Evolutionary conservation across 2,888 invertebrate species (phyloP).

Genomic region (Gerris lacustris): DNA sequence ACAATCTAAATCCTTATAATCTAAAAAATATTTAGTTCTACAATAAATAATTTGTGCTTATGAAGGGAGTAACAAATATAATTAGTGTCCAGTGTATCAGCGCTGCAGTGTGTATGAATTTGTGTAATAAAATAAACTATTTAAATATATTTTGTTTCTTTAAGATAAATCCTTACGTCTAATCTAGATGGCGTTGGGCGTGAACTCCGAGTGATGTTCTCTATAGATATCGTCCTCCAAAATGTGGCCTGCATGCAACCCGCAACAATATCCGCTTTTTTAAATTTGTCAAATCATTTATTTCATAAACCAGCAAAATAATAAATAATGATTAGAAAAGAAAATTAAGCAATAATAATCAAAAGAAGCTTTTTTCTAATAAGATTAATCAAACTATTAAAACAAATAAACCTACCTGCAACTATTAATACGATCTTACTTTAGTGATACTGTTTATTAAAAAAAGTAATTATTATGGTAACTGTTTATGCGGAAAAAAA

Average conservation of each 20-base stretch:
- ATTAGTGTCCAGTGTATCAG: too few species aligned
- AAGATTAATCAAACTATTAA: too few species aligned
- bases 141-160: conserved; percentile 4
- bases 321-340: background rate
- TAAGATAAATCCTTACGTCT: conserved; percentile 21
- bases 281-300: too few species aligned
- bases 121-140: background rate
- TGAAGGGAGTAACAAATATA: too few species aligned
- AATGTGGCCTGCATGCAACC: conserved; percentile 29
- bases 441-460: background rate
- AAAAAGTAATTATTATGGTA: background rate
- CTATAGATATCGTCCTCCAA: conserved; percentile 28
- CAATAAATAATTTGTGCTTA: conserved; percentile 8
- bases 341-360: too few species aligned
- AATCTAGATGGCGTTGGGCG: conserved; percentile 19
- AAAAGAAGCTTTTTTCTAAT: too few species aligned
- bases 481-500: background rate
- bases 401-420: too few species aligned
- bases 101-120: too few species aligned
- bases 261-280: too few species aligned
- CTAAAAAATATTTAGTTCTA: conserved; percentile 2
- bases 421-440: too few species aligned
- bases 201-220: conserved; percentile 22
- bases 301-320: conserved; percentile 9
- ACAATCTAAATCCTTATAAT: background rate